Base-by-base conservation (phyloP, 2,888 invertebrate species). In the Dinocampus coccinellae region DNA sequence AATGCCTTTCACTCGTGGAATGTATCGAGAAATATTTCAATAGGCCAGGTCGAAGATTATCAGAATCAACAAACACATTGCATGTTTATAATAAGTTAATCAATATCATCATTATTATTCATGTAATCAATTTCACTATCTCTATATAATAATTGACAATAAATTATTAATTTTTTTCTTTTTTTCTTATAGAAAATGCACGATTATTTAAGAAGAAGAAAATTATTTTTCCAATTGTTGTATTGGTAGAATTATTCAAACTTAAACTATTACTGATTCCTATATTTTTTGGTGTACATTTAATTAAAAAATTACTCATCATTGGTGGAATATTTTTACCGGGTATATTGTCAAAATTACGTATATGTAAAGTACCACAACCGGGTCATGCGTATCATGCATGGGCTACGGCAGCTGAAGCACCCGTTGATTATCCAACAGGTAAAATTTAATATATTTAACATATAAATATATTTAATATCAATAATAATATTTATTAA, bases 121-220 rank as follows among this genome's bases (percentile, higher is more conserved):
- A 39, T 39, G 3, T 39, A 39, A 39, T 63, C 55, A 66, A 34
- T 10, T 10, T 1, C 11, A 58, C 20, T 61, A 34, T 22, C 36
- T 34, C 7, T 52, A 52, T 58, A 47, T 34, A 42, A 1, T 55
- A 53, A 1, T 24, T 58, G 20, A 13, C 6, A 33, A n/a, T 20
- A n/a, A n/a, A 22, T 24, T 33, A 33, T 16, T 16, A 26, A 16
- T 36, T 16, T 20, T 22, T 7, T 16, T 39, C 26, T n/a, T 26
- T 24, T 29, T 34, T 71, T 73, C 74, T 67, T 72, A 66, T 76
- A 79, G 84, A 75, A 10, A 75, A 79, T 22, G 78, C 77, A 79
- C 77, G 83, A 29, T 69, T 82, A 3, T 79, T 83, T 58, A 93
- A 94, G 88, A 88, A 95, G 80, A 95, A 95, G 90, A 95, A 95